phyloP scores from a whole-genome alignment of 2,113 vertebrate genomes.

The Tenebrosternarchus preto region DNA sequence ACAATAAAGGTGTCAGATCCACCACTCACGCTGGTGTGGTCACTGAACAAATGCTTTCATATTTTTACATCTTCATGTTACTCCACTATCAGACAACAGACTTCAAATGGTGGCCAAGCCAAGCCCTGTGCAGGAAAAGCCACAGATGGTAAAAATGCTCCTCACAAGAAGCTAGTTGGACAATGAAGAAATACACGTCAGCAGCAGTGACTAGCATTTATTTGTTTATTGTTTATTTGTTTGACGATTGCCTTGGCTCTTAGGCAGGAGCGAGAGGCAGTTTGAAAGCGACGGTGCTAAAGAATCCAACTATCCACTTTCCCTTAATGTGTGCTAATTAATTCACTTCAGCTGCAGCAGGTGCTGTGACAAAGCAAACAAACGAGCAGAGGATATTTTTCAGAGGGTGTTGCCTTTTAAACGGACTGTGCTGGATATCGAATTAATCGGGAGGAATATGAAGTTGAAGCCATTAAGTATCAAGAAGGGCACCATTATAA shows the following conservation, averaged over 20 bases:
- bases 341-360: conserved; percentile 41
- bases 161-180: not conserved
- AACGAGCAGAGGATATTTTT: conserved; percentile 47
- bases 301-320: conserved; percentile 11
- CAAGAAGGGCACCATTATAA: conserved; percentile 31
- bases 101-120: conserved; percentile 22
- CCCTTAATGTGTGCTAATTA: conserved; percentile 37
- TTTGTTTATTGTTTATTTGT: too few relatives aligned
- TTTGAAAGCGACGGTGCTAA: conserved; percentile 15
- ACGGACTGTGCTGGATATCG: conserved; percentile 35
- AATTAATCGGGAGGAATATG: conserved; percentile 47
- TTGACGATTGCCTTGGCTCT: not conserved
- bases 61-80: conserved; percentile 42
- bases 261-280: not conserved
- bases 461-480: conserved; percentile 32
- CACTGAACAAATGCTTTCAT: conserved; percentile 50
- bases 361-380: conserved; percentile 31
- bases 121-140: conserved; percentile 35
- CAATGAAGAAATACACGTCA: conserved; percentile 2
- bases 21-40: conserved; percentile 3
- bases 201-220: not conserved
- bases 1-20: conserved; percentile 48
- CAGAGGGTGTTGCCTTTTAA: conserved; percentile 29
- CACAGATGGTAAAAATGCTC: conserved; percentile 16
- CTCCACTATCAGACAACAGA: conserved; percentile 32